Evolutionary conservation across 2,888 invertebrate species (phyloP).

Genomic region (Cartodere bifasciata): DNA sequence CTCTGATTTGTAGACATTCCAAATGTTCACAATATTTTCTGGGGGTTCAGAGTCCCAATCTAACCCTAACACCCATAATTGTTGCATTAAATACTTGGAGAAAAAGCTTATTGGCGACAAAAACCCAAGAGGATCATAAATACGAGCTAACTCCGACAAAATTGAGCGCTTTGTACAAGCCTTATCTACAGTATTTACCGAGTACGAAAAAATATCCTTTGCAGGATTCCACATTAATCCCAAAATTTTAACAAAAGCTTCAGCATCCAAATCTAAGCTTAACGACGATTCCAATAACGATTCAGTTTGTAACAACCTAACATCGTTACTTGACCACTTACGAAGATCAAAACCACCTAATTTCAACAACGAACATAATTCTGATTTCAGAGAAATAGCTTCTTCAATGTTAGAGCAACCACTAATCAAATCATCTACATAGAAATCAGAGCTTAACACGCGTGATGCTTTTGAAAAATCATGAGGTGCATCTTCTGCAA

Average conservation of each 20-base stretch:
- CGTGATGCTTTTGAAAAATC: slow-evolving; percentile 12
- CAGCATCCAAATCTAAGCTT: slow-evolving; percentile 3
- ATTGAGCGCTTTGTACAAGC: slow-evolving; percentile 12
- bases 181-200: slow-evolving; percentile 4
- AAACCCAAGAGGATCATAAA: slow-evolving; percentile 16
- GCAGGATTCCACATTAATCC: slow-evolving; percentile 13
- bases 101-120: slow-evolving; percentile 12
- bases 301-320: slow-evolving; percentile 6
- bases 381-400: slow-evolving; percentile 6
- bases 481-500: slow-evolving; percentile 13
- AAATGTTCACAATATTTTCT: slow-evolving; percentile 7
- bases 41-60: slow-evolving; percentile 14
- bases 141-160: slow-evolving; percentile 12
- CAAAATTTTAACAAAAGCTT: slow-evolving; percentile 11
- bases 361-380: slow-evolving; percentile 7
- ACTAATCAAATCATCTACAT: slow-evolving; percentile 16
- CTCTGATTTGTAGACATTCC: slow-evolving; percentile 5
- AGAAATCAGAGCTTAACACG: slow-evolving; percentile 14
- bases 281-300: slow-evolving; percentile 1
- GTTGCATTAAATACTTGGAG: slow-evolving; percentile 15
- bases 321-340: slow-evolving; percentile 11
- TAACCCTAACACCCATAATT: slow-evolving; percentile 12
- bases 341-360: too few relatives aligned
- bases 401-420: slow-evolving; percentile 10
- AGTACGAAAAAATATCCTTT: slow-evolving; percentile 12